Evolutionary conservation across 2,113 vertebrate species (phyloP), one percentile per base, ranked within the genome.

Genomic region (Elachura formosa): DNA sequence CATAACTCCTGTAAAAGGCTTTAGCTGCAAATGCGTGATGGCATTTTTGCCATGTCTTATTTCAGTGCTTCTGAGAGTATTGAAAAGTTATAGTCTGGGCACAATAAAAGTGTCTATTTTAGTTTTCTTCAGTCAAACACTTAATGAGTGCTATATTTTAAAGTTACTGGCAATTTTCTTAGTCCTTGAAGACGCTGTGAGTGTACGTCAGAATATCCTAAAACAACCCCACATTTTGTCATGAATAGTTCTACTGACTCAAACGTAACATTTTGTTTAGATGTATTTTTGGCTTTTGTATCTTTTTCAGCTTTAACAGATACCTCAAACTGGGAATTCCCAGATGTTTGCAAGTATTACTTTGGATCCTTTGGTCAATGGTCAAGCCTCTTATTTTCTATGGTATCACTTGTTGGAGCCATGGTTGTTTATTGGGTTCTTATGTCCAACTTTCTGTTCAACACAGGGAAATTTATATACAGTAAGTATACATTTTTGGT

Each of bases 401-500:
- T 99, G 98, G 97, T 99, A 84, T 99, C 99, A 0, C 98, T 99
- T 41, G 94, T 99, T 84, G 99, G 99, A 96, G 99, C 99, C 63
- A 99, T 99, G 99, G 98, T 99, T 94, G 98, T 99, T 89, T 99
- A 99, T 93, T 99, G 99, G 99, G 99, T 99, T 38, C 99, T 99
- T 78, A 99, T 99, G 99, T 99, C 99, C 87, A 99, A 99, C 97
- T 99, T 99, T 91, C 98, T 99, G 48, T 99, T 97, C 96, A 99
- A 99, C 95, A 99, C 98, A 1, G 99, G 99, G 41, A 98, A 98
- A 94, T 99, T 99, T 93, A 98, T 99, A 96, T 99, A 99, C 97
- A 99, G 99, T 99, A 98, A 98, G 99, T 98, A 93, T 38, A 58
- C 10, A 25, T 56, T 76, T 80, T 40, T 72, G 2, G 2, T 72